phyloP scores from a whole-genome alignment of 2,113 vertebrate species.

The Poicephalus meyeri region DNA sequence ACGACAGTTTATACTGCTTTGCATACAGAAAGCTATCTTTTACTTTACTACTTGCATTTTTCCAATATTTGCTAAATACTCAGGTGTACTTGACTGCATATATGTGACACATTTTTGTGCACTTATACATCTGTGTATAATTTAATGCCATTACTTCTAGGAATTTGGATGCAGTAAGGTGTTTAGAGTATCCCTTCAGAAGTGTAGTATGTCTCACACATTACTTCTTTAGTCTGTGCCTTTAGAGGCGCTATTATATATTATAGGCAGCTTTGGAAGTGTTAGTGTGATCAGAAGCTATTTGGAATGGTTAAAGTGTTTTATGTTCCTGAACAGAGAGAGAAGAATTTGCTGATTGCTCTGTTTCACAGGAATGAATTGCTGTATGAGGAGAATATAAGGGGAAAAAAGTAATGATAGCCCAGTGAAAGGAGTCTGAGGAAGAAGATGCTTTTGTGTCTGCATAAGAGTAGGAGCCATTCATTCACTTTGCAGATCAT shows the following conservation, averaged over 20 bases:
- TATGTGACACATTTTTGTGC: neutral
- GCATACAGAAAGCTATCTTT: neutral
- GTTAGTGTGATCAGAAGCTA: neutral
- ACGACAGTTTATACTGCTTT: neutral
- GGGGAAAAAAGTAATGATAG: neutral
- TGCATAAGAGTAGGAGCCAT: neutral
- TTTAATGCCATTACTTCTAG: neutral
- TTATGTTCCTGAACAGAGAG: neutral
- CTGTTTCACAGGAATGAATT: neutral
- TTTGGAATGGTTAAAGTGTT: neutral
- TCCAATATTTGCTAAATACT: neutral
- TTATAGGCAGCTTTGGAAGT: neutral
- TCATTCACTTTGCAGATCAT: neutral
- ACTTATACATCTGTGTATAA: neutral
- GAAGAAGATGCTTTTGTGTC: neutral
- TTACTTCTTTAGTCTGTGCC: neutral
- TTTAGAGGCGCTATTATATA: neutral
- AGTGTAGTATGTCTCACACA: neutral
- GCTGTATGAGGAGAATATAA: neutral
- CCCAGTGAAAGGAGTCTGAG: neutral
- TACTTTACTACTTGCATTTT: neutral
- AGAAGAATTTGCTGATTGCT: neutral
- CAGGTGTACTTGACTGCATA: neutral
- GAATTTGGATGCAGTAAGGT: neutral
- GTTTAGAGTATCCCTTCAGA: neutral